These are phyloP conservation scores for Pelodytes ibericus DNA, from an alignment of 2,797 vertebrate genomes.

Conservation along the genomic window DNA sequence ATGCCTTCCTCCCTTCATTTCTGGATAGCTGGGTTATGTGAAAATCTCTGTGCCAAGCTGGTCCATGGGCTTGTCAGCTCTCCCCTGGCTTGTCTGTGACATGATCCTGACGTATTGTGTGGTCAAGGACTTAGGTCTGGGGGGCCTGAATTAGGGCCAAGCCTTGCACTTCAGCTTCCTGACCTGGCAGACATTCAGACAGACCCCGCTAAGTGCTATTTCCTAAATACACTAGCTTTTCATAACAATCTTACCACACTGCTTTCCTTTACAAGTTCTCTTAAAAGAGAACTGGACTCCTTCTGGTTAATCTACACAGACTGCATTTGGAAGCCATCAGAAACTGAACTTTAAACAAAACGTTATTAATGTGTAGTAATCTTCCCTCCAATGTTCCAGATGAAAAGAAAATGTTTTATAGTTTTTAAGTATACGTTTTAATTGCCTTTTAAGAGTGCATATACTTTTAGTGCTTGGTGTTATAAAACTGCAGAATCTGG, in stretches of 20 bases:
- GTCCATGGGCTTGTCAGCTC: constrained; percentile 67
- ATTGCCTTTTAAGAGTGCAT: constrained; percentile 82
- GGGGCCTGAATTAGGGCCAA: constrained; percentile 82
- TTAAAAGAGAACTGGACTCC: constrained; percentile 80
- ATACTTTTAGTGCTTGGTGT: constrained; percentile 81
- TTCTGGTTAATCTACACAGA: constrained; percentile 85
- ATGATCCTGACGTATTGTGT: constrained; percentile 83
- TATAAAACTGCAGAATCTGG: constrained; percentile 87
- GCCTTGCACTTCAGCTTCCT: constrained; percentile 89
- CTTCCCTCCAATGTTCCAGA: constrained; percentile 87
- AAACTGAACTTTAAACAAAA: constrained; percentile 95
- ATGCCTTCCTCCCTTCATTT: constrained; percentile 78
- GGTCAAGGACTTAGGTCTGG: constrained; percentile 77
- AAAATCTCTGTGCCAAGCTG: constrained; percentile 80
- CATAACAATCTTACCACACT: constrained; percentile 87
- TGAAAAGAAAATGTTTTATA: constrained; percentile 92
- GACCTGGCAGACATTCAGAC: constrained; percentile 89
- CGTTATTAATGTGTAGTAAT: constrained; percentile 91
- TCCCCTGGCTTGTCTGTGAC: constrained; percentile 71
- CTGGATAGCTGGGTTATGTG: constrained; percentile 92
- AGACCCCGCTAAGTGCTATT: constrained; percentile 89
- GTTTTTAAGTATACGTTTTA: constrained; percentile 82
- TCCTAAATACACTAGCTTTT: constrained; percentile 89
- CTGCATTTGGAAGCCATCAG: constrained; percentile 91
- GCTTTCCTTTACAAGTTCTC: constrained; percentile 84